Percentiles rank a stretch among this genome's conserved stretches.
phyloP scores from a whole-genome alignment of 2,797 vertebrate species.

The Enteromius afrohamiltoni region DNA sequence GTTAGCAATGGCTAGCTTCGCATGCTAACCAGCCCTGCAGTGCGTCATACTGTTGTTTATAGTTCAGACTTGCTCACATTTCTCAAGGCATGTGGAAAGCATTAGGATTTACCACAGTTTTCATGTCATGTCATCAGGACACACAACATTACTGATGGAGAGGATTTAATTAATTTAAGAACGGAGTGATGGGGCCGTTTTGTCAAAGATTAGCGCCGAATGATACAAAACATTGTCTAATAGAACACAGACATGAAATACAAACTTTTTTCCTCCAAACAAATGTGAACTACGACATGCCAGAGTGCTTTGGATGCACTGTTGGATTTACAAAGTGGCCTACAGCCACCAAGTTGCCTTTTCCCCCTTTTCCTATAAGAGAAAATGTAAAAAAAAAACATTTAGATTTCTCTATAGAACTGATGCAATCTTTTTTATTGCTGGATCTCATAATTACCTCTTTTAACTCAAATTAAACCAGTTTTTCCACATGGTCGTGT shows the following conservation, averaged over 20 bases:
- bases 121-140: slow-evolving; percentile 56
- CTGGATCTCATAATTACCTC: slow-evolving; percentile 3
- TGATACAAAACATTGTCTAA: not conserved
- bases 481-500: slow-evolving; percentile 25
- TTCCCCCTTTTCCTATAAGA: not conserved
- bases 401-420: not conserved
- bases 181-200: slow-evolving; percentile 8
- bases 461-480: not conserved
- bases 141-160: slow-evolving; percentile 35
- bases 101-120: slow-evolving; percentile 58
- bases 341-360: not conserved
- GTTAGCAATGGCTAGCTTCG: not conserved
- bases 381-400: not conserved
- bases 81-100: slow-evolving; percentile 54
- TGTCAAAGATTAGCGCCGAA: slow-evolving; percentile 4
- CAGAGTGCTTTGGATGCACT: not conserved
- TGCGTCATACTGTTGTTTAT: slow-evolving; percentile 10
- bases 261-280: not conserved
- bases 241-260: slow-evolving; percentile 9
- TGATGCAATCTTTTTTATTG: not conserved
- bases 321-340: slow-evolving; percentile 3
- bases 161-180: slow-evolving; percentile 22
- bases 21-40: not conserved
- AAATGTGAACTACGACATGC: slow-evolving; percentile 11
- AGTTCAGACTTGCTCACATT: slow-evolving; percentile 50